A percentile compares a stretch with the other conserved stretches of the same genome.
Evolutionary conservation across 1,140 invertebrate genomes (phyloP).

Genomic region (Diabrotica virgifera): DNA sequence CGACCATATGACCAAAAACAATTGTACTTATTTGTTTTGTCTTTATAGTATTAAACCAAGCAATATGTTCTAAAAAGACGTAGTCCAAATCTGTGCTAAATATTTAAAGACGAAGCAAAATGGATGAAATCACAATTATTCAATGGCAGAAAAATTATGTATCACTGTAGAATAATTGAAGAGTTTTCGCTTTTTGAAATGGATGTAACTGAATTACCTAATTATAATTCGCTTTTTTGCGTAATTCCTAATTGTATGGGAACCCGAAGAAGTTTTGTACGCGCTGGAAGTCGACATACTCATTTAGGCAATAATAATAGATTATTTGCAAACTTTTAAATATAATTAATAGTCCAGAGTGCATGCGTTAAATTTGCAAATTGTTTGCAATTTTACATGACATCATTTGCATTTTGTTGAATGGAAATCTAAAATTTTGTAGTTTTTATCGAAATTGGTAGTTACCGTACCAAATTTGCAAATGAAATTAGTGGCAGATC

Average conservation of each 20-base stretch:
- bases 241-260: conserved; percentile 37
- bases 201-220: conserved; percentile 35
- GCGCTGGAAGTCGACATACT: conserved; percentile 35
- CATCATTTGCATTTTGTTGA: conserved; percentile 39
- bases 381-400: conserved; percentile 40
- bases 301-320: conserved; percentile 41
- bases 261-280: conserved; percentile 34
- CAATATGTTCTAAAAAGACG: too few species aligned
- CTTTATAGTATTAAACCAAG: too few species aligned
- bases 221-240: conserved; percentile 34
- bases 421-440: conserved; percentile 40
- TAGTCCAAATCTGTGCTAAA: neutral
- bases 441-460: conserved; percentile 36
- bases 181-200: conserved; percentile 25
- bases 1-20: too few species aligned
- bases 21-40: too few species aligned
- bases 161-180: conserved; percentile 31
- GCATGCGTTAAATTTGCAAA: conserved; percentile 42
- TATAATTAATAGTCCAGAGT: conserved; percentile 38
- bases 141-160: conserved; percentile 30
- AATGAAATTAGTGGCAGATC: conserved; percentile 31
- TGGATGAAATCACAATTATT: conserved; percentile 5
- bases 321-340: conserved; percentile 37
- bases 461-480: conserved; percentile 36
- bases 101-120: neutral